Evolutionary conservation across 2,113 vertebrate genomes (phyloP), one percentile per base, ranked within the genome.

Genomic region (Leptocoma aspasia): DNA sequence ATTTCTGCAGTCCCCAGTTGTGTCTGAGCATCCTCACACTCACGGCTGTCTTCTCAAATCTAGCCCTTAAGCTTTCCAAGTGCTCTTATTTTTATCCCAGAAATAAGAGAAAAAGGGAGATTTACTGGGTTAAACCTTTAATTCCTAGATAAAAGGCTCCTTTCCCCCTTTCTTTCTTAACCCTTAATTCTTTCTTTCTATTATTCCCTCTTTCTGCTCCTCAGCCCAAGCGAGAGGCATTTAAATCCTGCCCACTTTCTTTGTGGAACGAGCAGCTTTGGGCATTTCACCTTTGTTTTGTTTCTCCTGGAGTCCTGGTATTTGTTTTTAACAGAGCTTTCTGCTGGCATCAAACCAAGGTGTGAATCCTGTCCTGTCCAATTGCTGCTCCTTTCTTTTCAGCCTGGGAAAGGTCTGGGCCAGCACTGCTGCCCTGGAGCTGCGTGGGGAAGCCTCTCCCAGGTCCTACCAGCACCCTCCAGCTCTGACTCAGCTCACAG

Each of bases 51-150:
- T 90, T 75, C 76, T 81, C 56, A 93, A 90, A 92, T 84, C 60
- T 49, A 63, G 52, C 39, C 64, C 68, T 86, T 96, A 95, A 97
- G 80, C 94, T 68, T 92, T 71, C 76, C 80, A 78, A 88, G 79
- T 42, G 80, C 72, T 95, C 82, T 94, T 81, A 93, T 79, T 95
- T 85, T 93, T 91, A 83, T 91, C 64, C 86, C 66, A 95, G 76
- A 87, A 91, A 86, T 86, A 76, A 89, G 83, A 94, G 72, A 86
- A 93, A 91, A 21, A 80, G n/a, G 57, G 31, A 91, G 87, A 90
- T 89, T 89, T 94, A 64, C 90, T 39, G 35, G 57, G 70, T 90
- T 97, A 95, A 96, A 96, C 54, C 82, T 86, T 90, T 94, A 96
- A 94, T 88, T 90, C 79, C 15, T 27, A 83, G 27, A 93, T 80